Evolutionary conservation across 2,888 invertebrate species (phyloP).

Genomic region (Drosophila austrosaltans): DNA sequence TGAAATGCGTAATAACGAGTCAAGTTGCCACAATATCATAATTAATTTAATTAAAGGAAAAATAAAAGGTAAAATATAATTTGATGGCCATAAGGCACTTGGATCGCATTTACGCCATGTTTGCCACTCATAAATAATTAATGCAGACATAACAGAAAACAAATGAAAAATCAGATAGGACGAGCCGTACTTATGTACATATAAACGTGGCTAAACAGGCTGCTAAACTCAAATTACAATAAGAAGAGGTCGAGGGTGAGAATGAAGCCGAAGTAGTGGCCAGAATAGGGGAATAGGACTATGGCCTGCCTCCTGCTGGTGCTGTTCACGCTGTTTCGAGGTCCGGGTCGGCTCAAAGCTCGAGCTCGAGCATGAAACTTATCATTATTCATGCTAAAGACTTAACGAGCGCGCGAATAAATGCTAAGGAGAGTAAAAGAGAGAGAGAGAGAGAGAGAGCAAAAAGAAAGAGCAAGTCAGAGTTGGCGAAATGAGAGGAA

Average conservation of each 20-base stretch:
- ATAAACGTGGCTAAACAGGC: slow-evolving; percentile 68
- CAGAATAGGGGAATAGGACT: slow-evolving; percentile 21
- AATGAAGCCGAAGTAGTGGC: slow-evolving; percentile 60
- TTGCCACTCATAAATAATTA: slow-evolving; percentile 73
- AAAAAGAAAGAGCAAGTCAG: slow-evolving; percentile 10
- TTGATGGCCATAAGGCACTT: slow-evolving; percentile 32
- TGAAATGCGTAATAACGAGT: background rate
- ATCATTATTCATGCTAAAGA: slow-evolving; percentile 79
- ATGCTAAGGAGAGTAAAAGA: slow-evolving; percentile 4
- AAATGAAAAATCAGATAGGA: slow-evolving; percentile 59
- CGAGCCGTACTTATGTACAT: slow-evolving; percentile 61
- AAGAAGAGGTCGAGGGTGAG: slow-evolving; percentile 31
- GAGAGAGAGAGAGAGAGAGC: slow-evolving; percentile 16
- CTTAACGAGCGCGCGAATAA: slow-evolving; percentile 72
- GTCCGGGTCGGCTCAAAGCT: slow-evolving; percentile 20
- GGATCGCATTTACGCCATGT: slow-evolving; percentile 70
- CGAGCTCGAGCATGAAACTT: slow-evolving; percentile 58
- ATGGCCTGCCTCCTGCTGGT: slow-evolving; percentile 2
- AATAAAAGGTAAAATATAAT: slow-evolving; percentile 40
- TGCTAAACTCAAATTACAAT: slow-evolving; percentile 52
- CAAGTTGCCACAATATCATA: slow-evolving; percentile 27
- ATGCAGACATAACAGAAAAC: slow-evolving; percentile 55
- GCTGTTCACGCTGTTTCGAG: background rate
- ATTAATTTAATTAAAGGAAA: slow-evolving; percentile 58
- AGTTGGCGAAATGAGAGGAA: background rate